Base-by-base conservation (phyloP, 2,888 invertebrate species). In the Ethmia dodecea region DNA sequence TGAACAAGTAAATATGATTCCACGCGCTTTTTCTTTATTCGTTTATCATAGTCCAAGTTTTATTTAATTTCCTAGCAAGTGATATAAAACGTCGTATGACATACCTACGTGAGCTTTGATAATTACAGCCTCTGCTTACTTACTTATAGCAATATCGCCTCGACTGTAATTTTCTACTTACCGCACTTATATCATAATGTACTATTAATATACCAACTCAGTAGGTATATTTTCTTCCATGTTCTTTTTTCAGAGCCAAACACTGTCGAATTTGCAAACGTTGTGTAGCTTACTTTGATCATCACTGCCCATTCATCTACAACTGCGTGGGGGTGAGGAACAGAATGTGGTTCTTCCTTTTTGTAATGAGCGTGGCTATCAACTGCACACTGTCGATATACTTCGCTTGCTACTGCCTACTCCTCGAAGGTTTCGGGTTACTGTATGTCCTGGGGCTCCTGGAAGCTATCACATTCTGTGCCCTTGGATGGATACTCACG, bases 271-370 rank as follows among this genome's bases (percentile, higher is more conserved):
- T 96, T 34, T 97, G 97, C 79, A 96, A 96, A 66, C 90, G 95
- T 37, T 95, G 95, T 62, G 94, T 95, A 2, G 91, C 92, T 1
- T 95, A 96, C 68, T 96, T 97, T 62, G 97, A 97, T 69, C 97
- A 97, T 75, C 97, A 97, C 69, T 97, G 97, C 67, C 97, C 97
- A 0, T 97, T 97, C 67, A 96, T 97, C 54, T 95, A 96, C 77
- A 97, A 97, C 70, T 97, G 97, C 70, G 95, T 97, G 11, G 97
- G 97, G 1, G 87, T 96, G 24, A 90, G 93, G 40, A 97, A 97
- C 78, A 90, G 97, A 59, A 94, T 95, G 88, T 97, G 96, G 96
- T 97, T 97, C 84, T 94, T 95, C 68, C 76, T 95, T 35, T 96
- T 96, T 68, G 94, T 96, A 1, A 90, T 94, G 88, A 93, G 94